Evolutionary conservation across 2,888 invertebrate species (phyloP).

Genomic region (Luperina testacea): DNA sequence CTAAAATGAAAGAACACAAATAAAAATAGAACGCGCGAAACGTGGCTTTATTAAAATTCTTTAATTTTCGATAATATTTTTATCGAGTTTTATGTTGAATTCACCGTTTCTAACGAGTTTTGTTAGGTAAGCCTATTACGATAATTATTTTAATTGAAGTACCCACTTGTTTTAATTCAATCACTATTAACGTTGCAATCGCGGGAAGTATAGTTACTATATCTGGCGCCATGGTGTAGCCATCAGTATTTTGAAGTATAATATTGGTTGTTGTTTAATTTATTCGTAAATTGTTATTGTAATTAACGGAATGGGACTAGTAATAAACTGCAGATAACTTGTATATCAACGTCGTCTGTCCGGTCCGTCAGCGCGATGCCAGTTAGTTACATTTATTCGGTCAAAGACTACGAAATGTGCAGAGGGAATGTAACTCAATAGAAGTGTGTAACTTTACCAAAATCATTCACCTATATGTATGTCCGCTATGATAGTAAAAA

Average conservation of each 20-base stretch:
- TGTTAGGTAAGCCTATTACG: not conserved
- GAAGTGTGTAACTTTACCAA: not conserved
- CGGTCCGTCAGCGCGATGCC: conserved; percentile 56
- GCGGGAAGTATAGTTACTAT: not conserved
- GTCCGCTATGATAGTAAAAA: too few species aligned
- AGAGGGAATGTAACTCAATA: not conserved
- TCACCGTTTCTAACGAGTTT: not conserved
- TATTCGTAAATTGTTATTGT: conserved; percentile 9
- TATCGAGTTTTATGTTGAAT: not conserved
- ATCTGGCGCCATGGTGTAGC: not conserved
- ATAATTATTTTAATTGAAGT: not conserved
- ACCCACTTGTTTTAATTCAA: not conserved
- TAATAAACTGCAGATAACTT: conserved; percentile 67
- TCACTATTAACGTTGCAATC: not conserved
- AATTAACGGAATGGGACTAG: conserved; percentile 40
- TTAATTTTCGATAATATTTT: not conserved
- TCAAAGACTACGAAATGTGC: conserved; percentile 60
- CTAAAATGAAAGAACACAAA: not conserved
- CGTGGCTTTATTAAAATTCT: not conserved
- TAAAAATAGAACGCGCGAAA: not conserved
- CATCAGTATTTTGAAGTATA: not conserved
- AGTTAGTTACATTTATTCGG: conserved; percentile 64
- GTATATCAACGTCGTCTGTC: conserved; percentile 64
- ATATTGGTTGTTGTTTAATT: conserved; percentile 2
- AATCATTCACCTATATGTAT: too few species aligned